These are phyloP conservation scores for Hiodon alosoides DNA, from an alignment of 2,113 vertebrate species.

Conservation along the genomic window DNA sequence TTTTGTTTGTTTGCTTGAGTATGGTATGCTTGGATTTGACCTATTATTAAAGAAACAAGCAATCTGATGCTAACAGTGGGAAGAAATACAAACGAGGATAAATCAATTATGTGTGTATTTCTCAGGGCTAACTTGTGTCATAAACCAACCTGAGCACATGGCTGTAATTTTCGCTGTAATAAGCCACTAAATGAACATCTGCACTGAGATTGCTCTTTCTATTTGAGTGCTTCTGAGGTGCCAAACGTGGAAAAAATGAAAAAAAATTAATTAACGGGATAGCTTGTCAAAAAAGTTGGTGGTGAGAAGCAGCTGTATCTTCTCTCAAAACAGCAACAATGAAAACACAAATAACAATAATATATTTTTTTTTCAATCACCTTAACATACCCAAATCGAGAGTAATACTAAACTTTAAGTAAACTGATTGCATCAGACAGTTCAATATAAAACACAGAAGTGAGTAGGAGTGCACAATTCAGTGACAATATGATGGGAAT, in stretches of 20 bases:
- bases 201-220: background rate
- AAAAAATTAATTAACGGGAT: background rate
- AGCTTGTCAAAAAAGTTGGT: background rate
- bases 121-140: background rate
- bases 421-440: background rate
- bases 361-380: background rate
- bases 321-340: background rate
- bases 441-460: background rate
- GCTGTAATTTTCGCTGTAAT: background rate
- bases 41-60: constrained; percentile 5
- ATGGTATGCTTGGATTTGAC: background rate
- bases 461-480: background rate
- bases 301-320: background rate
- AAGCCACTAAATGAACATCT: constrained; percentile 3
- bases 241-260: background rate
- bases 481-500: background rate
- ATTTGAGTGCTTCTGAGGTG: constrained; percentile 8
- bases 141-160: background rate
- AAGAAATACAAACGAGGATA: background rate
- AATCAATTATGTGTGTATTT: background rate
- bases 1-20: background rate
- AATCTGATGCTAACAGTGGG: constrained; percentile 1
- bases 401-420: background rate
- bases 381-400: background rate
- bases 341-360: background rate